phyloP scores from a whole-genome alignment of 2,888 invertebrate genomes.

The Epinotia bilunana region DNA sequence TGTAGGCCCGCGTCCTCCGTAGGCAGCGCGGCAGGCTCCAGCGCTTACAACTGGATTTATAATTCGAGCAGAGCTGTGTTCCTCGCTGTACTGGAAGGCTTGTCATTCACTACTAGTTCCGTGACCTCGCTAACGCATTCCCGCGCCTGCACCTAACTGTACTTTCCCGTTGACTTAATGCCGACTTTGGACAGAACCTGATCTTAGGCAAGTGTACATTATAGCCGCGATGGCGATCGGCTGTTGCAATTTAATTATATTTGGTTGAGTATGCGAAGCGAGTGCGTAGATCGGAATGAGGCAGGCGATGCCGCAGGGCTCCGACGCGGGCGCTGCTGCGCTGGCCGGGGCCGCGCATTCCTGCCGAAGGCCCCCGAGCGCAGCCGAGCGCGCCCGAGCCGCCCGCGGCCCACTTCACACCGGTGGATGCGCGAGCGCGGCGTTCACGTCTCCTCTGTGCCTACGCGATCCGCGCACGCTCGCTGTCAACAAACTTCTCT shows the following conservation, averaged over 20 bases:
- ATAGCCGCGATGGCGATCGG: constrained; percentile 74
- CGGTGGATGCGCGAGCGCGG: constrained; percentile 82
- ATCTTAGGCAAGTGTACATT: constrained; percentile 81
- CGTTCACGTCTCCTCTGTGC: constrained; percentile 76
- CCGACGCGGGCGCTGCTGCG: constrained; percentile 61
- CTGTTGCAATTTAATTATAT: constrained; percentile 83
- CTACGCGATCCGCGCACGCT: constrained; percentile 56
- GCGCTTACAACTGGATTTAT: constrained; percentile 52
- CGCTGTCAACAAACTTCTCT: constrained; percentile 82
- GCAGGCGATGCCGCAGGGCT: constrained; percentile 59
- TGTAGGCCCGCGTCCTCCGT: constrained; percentile 41
- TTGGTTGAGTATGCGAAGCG: constrained; percentile 72
- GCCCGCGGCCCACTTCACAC: constrained; percentile 82
- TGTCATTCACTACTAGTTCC: constrained; percentile 84
- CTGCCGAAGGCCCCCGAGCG: constrained; percentile 68
- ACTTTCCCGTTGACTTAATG: constrained; percentile 84
- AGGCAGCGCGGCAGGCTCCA: constrained; percentile 53
- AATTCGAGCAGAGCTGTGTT: constrained; percentile 71
- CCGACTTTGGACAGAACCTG: constrained; percentile 83
- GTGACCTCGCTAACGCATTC: constrained; percentile 85
- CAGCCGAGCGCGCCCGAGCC: constrained; percentile 67
- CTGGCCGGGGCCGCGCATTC: constrained; percentile 71
- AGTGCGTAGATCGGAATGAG: constrained; percentile 71
- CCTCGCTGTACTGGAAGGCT: constrained; percentile 77
- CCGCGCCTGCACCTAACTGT: constrained; percentile 84